Conservation (phyloP, 2,888 invertebrate genomes). For the Pilophorus perplexus region DNA sequence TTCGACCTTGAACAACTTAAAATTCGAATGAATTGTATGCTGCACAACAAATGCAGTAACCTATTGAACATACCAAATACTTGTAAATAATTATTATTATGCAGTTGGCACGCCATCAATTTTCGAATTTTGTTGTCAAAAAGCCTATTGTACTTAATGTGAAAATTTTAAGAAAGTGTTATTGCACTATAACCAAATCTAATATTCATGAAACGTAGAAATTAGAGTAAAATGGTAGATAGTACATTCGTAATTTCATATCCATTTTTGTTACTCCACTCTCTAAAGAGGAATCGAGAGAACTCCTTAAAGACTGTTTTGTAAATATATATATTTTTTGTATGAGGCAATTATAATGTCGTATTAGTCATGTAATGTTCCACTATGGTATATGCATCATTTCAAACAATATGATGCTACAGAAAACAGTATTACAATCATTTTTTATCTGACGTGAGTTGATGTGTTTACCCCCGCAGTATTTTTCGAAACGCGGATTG, state of each 20-base stretch:
- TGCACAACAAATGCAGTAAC: slow-evolving; percentile 1
- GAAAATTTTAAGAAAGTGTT: slow-evolving; percentile 5
- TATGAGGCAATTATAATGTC: slow-evolving; percentile 7
- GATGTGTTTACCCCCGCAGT: too few relatives aligned
- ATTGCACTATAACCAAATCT: slow-evolving; percentile 16
- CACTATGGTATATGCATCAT: slow-evolving; percentile 17
- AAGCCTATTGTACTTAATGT: slow-evolving; percentile 11
- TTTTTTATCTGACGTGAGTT: too few relatives aligned
- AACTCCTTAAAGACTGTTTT: slow-evolving; percentile 23
- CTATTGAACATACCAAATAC: slow-evolving; percentile 26
- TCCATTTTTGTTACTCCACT: too few relatives aligned
- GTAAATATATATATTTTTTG: slow-evolving; percentile 10
- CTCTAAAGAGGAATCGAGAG: too few relatives aligned
- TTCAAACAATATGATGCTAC: background rate
- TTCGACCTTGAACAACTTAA: too few relatives aligned
- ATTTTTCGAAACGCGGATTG: too few relatives aligned
- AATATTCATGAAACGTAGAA: too few relatives aligned
- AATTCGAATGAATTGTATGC: too few relatives aligned
- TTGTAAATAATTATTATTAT: slow-evolving; percentile 3
- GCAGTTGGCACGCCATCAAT: too few relatives aligned
- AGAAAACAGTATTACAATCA: slow-evolving; percentile 23
- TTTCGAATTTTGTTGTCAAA: too few relatives aligned
- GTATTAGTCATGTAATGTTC: slow-evolving; percentile 28
- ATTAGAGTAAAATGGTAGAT: too few relatives aligned
- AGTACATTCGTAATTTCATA: too few relatives aligned